Percentiles rank a stretch among this genome's conserved stretches.
Conservation (phyloP, 2,888 invertebrate species). For the Drosophila anomalipes region DNA sequence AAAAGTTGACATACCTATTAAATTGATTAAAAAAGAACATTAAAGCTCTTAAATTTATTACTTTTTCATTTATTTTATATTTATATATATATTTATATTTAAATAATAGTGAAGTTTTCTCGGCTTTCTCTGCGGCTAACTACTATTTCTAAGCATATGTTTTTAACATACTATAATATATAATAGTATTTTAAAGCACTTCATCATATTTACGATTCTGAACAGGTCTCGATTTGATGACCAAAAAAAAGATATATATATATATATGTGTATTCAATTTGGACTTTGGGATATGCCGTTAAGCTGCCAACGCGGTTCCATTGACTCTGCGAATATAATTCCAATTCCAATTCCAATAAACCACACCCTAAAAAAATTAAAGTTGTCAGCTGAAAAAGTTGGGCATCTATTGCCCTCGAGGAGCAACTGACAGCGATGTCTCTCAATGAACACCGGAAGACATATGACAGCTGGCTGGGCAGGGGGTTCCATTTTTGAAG, state of each 20-base stretch:
- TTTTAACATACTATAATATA: background rate
- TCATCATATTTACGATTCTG: background rate
- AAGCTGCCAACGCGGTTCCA: slow-evolving; percentile 6
- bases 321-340: slow-evolving; percentile 25
- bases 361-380: slow-evolving; percentile 46
- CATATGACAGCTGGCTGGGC: slow-evolving; percentile 50
- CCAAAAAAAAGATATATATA: too few relatives aligned
- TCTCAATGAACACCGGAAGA: slow-evolving; percentile 62
- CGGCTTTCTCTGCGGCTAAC: background rate
- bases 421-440: slow-evolving; percentile 39
- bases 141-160: background rate
- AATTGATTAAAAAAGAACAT: background rate
- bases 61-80: background rate
- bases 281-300: background rate
- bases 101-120: background rate
- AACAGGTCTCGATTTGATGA: background rate
- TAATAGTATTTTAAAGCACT: too few relatives aligned
- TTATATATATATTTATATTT: too few relatives aligned
- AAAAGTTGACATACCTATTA: background rate
- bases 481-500: slow-evolving; percentile 26
- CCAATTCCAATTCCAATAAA: slow-evolving; percentile 41
- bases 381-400: slow-evolving; percentile 36
- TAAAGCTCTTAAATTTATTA: background rate
- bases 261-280: background rate
- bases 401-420: slow-evolving; percentile 14